Conservation (phyloP, 2,113 vertebrate genomes). For the Cyprinodon variegatus region DNA sequence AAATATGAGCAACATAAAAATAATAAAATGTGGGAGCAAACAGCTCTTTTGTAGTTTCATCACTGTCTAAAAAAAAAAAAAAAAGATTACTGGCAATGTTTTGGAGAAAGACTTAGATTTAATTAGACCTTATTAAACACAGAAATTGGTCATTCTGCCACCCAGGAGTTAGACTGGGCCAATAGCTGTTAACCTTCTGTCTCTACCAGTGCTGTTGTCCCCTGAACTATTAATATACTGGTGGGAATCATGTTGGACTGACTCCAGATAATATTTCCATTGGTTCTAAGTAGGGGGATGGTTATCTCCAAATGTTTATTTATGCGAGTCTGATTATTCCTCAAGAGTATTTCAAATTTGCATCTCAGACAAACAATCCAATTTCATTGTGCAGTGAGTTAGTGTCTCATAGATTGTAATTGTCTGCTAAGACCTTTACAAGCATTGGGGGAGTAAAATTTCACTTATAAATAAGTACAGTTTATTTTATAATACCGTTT, state of each 20-base stretch:
- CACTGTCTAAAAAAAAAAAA: constrained; percentile 8
- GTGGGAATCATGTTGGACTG: constrained; percentile 42
- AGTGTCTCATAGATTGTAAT: constrained; percentile 11
- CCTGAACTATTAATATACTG: constrained; percentile 54
- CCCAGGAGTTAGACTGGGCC: constrained; percentile 53
- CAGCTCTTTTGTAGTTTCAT: constrained; percentile 37
- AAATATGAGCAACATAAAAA: constrained; percentile 40
- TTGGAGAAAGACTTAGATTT: constrained; percentile 37
- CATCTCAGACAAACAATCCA: constrained; percentile 37
- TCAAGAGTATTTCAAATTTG: constrained; percentile 36
- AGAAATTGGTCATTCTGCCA: constrained; percentile 66
- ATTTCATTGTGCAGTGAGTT: constrained; percentile 23
- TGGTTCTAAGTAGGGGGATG: constrained; percentile 43
- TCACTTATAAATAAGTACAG: constrained; percentile 19
- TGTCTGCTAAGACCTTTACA: constrained; percentile 14
- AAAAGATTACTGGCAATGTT: constrained; percentile 33
- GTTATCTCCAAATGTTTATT: constrained; percentile 61
- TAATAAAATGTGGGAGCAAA: constrained; percentile 38
- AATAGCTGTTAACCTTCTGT: constrained; percentile 65
- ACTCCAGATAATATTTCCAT: constrained; percentile 52
- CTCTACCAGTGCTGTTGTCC: constrained; percentile 37
- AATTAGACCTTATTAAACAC: constrained; percentile 70
- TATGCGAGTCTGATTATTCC: constrained; percentile 44
- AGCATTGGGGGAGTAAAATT: constrained; percentile 29
- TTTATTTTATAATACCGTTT: constrained; percentile 28